Base-by-base conservation (phyloP, 2,113 vertebrate genomes). In the Melanerpes aurifrons region DNA sequence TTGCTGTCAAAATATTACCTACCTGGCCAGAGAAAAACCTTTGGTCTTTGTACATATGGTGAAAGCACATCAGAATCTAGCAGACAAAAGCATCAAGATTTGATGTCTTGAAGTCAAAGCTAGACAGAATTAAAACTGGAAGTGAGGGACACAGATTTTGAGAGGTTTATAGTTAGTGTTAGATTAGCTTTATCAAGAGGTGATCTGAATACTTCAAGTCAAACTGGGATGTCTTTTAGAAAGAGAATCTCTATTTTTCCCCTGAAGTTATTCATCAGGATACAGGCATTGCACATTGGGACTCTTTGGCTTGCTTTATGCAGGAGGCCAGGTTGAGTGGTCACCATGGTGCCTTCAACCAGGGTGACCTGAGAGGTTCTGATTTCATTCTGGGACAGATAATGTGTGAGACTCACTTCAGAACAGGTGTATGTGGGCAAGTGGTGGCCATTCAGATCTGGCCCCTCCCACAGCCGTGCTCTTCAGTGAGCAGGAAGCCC, bases 111-210 rank as follows among this genome's bases (percentile, higher is more conserved):
- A 45, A 94, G 77, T 79, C 77, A 78, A 56, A 93, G 75, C 73
- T 93, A 91, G 87, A 81, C 66, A 91, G 59, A 92, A 58, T 74
- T 89, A 92, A 92, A 94, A 96, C 93, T 97, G 96, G 93, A 96
- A 95, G n/a, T 63, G 89, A 88, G 84, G 6, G 78, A 73, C 59
- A 73, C 57, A 58, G 0, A 1, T 92, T 94, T 89, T 77, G 90
- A 92, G 86, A 92, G 26, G 67, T 69, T 96, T 76, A 31, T 92
- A 67, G 78, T 87, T 87, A 43, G 64, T 76, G 53, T 59, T 76
- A n/a, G 53, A 32, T 95, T 90, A 87, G 31, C 35, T 87, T 77
- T 86, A 66, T 58, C 47, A 66, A 74, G 78, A 71, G 72, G 50
- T 74, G 66, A 92, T 20, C 54, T 86, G 72, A 89, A 73, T 86